These are phyloP conservation scores for Drosophila borealis DNA, from an alignment of 2,888 invertebrate species.

Conservation along the genomic window DNA sequence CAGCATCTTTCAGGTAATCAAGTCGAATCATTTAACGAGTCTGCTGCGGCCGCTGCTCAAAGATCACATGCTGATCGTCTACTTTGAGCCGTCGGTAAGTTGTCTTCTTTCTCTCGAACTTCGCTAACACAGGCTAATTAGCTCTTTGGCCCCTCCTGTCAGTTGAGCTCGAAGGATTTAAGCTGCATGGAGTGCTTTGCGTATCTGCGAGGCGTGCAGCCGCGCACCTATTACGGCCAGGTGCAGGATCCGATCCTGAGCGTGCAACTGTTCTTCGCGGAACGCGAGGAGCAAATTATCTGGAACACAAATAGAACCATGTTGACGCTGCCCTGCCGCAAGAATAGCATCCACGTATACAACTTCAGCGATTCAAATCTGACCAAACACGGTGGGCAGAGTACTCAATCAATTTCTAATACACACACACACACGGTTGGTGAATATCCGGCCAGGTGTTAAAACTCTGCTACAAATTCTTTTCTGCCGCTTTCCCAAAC, in stretches of 20 bases:
- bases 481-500: too few relatives aligned
- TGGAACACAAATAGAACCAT: slow-evolving; percentile 8
- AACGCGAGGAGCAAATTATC: not conserved
- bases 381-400: slow-evolving; percentile 42
- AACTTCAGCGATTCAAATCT: slow-evolving; percentile 37
- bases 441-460: too few relatives aligned
- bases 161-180: slow-evolving; percentile 59
- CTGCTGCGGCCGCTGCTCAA: slow-evolving; percentile 30
- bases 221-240: slow-evolving; percentile 48
- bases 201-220: slow-evolving; percentile 24
- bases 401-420: not conserved
- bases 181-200: slow-evolving; percentile 54
- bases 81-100: slow-evolving; percentile 48
- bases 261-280: slow-evolving; percentile 1
- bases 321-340: slow-evolving; percentile 26
- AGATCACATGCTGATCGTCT: slow-evolving; percentile 47
- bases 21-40: slow-evolving; percentile 8
- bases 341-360: slow-evolving; percentile 30
- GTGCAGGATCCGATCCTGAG: slow-evolving; percentile 49
- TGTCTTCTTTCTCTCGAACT: not conserved
- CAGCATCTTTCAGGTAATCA: slow-evolving; percentile 41
- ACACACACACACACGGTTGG: slow-evolving; percentile 25
- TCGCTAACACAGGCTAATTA: not conserved
- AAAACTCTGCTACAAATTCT: too few relatives aligned
- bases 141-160: not conserved